These are phyloP conservation scores for Opisthograptis luteolata DNA, from an alignment of 2,888 invertebrate genomes.

Conservation along the genomic window DNA sequence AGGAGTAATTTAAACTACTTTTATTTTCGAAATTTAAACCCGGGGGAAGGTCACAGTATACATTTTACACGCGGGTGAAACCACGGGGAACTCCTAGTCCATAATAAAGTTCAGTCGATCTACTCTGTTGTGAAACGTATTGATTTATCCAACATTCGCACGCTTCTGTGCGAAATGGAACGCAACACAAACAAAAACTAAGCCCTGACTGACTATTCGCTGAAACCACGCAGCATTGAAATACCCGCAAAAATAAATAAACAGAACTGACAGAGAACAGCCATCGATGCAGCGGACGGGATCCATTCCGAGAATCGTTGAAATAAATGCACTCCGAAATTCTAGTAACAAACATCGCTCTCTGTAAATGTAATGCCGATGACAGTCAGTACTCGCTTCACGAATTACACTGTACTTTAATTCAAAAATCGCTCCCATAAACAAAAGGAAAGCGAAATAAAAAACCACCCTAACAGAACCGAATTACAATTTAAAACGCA, in stretches of 20 bases:
- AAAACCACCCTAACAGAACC: background rate
- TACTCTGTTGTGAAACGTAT: too few relatives aligned
- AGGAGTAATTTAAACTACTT: too few relatives aligned
- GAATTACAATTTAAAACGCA: constrained; percentile 6
- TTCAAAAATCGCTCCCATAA: background rate
- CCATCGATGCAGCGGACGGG: constrained; percentile 12
- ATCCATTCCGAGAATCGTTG: constrained; percentile 16
- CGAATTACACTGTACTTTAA: background rate
- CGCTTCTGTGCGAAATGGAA: constrained; percentile 2
- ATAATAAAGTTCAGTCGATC: too few relatives aligned
- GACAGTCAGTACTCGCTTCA: too few relatives aligned
- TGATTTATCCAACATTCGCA: background rate
- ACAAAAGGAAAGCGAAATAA: background rate
- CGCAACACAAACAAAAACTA: constrained; percentile 14
- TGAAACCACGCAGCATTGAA: constrained; percentile 5
- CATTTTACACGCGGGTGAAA: too few relatives aligned
- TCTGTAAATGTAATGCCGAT: too few relatives aligned
- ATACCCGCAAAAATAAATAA: constrained; percentile 11
- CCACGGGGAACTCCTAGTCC: too few relatives aligned
- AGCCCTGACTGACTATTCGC: constrained; percentile 3
- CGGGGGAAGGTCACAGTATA: too few relatives aligned
- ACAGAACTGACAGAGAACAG: background rate
- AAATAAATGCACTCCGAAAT: constrained; percentile 17
- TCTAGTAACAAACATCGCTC: background rate
- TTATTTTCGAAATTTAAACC: too few relatives aligned